phyloP scores from a whole-genome alignment of 2,888 invertebrate species.

The Protophormia terraenovae region DNA sequence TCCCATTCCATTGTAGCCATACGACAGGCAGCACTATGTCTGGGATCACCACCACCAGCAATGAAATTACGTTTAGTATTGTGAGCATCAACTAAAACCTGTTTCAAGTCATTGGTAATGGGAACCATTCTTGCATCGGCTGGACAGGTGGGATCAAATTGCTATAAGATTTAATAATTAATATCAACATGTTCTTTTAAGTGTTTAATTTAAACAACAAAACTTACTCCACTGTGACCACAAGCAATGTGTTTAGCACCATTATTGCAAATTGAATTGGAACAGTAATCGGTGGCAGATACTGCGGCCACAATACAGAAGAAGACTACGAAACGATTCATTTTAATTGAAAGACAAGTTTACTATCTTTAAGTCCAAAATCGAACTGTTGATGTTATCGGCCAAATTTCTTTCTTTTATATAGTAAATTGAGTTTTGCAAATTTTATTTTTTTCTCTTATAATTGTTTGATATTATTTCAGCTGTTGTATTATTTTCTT shows the following conservation, averaged over 20 bases:
- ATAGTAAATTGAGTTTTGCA: no score
- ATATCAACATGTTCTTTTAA: background rate
- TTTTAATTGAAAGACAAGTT: background rate
- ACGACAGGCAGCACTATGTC: conserved; percentile 70
- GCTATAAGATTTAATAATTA: conserved; percentile 1
- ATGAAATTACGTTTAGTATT: conserved; percentile 63
- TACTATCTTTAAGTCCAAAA: no score
- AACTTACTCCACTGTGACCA: conserved; percentile 53
- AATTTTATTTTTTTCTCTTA: no score
- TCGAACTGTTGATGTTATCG: no score
- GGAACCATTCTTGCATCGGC: background rate
- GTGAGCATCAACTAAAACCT: conserved; percentile 32
- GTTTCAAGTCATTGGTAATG: background rate
- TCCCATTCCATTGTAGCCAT: conserved; percentile 77
- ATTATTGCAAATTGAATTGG: background rate
- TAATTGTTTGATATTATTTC: no score
- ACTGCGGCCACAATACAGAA: background rate
- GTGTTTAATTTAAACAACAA: background rate
- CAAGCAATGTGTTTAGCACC: conserved; percentile 54
- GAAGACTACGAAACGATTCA: background rate
- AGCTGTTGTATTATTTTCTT: no score
- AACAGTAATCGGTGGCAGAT: conserved; percentile 4
- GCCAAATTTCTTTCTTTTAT: no score
- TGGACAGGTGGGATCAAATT: conserved; percentile 41
- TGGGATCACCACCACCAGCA: conserved; percentile 57